A percentile compares a stretch with the other conserved stretches of the same genome.
Conservation (phyloP, 2,888 invertebrate genomes). For the Scaptomyza flava region DNA sequence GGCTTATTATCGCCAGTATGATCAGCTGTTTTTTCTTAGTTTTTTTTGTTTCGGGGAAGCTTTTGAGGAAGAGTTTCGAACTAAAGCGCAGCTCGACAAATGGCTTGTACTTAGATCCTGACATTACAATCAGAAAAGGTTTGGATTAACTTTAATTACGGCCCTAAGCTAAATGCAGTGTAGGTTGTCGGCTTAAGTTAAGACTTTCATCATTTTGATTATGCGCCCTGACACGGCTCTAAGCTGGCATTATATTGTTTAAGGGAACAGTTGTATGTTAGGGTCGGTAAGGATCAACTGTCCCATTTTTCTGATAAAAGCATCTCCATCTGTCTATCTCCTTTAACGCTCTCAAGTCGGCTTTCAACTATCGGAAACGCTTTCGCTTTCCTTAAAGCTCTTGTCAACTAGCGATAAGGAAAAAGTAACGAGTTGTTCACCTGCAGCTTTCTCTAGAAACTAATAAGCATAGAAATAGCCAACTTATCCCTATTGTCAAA, state of each 20-base stretch:
- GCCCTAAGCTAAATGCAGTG: not conserved
- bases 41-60: not conserved
- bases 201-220: not conserved
- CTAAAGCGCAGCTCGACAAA: conserved; percentile 10
- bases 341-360: too few species aligned
- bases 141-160: not conserved
- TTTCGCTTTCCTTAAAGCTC: too few species aligned
- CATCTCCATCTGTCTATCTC: too few species aligned
- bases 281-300: too few species aligned
- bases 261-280: too few species aligned
- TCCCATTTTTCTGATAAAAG: too few species aligned
- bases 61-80: conserved; percentile 11
- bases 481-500: too few species aligned
- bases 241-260: not conserved
- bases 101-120: conserved; percentile 1
- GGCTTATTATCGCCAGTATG: conserved; percentile 24
- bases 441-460: too few species aligned
- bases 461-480: too few species aligned
- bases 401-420: not conserved
- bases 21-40: conserved; percentile 14
- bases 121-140: not conserved
- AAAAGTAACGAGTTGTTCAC: too few species aligned
- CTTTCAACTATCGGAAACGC: too few species aligned
- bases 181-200: not conserved
- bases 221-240: too few species aligned